These are phyloP conservation scores for Poecilus cupreus DNA, from an alignment of 2,888 invertebrate genomes.

Conservation along the genomic window DNA sequence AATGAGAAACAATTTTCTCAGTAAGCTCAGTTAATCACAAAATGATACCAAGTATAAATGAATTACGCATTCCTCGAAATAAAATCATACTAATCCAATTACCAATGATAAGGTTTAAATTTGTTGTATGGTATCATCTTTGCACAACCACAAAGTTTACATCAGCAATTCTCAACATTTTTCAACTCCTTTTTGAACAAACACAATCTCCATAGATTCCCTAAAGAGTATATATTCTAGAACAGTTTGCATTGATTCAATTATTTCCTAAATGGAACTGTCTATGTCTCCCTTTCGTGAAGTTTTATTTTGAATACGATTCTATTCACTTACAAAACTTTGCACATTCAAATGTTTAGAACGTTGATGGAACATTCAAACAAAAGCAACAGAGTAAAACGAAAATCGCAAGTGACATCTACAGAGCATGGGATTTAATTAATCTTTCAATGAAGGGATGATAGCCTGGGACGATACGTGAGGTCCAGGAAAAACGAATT, in stretches of 20 bases:
- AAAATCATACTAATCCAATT: neutral
- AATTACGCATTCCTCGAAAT: neutral
- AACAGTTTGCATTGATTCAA: neutral
- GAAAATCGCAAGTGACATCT: too few species aligned
- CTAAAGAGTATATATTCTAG: neutral
- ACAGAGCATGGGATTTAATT: too few species aligned
- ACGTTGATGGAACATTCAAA: too few species aligned
- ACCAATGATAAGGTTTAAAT: neutral
- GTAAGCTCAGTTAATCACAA: too few species aligned
- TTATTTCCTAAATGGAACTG: neutral
- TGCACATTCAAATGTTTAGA: too few species aligned
- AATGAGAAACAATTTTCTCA: too few species aligned
- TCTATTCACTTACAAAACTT: neutral
- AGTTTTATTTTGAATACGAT: neutral
- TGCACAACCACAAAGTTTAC: neutral
- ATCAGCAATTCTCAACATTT: neutral
- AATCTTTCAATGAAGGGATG: too few species aligned
- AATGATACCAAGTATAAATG: too few species aligned
- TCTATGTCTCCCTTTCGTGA: neutral
- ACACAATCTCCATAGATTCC: neutral
- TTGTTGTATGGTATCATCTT: slow-evolving; percentile 1
- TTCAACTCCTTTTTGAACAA: neutral
- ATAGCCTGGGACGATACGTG: too few species aligned
- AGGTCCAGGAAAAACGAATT: too few species aligned
- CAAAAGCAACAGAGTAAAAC: too few species aligned